A percentile compares a stretch with the other conserved stretches of the same genome.
phyloP scores from a whole-genome alignment of 2,797 vertebrate genomes.

The Gambelia wislizenii region DNA sequence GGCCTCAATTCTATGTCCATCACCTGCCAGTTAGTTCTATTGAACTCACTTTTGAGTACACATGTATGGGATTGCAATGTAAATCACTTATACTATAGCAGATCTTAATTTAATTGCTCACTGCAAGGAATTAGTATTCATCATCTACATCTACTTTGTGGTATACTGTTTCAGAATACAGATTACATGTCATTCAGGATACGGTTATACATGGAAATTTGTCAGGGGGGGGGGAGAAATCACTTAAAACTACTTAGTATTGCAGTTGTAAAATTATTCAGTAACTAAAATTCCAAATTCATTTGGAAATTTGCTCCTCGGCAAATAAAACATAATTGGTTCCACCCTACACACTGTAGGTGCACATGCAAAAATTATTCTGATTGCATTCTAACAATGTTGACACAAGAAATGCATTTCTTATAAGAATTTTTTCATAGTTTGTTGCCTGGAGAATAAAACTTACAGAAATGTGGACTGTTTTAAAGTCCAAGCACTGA shows the following conservation, averaged over 20 bases:
- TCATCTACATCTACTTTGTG: not conserved
- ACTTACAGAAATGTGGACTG: slow-evolving; percentile 40
- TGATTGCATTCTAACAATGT: slow-evolving; percentile 34
- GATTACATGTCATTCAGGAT: not conserved
- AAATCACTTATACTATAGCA: not conserved
- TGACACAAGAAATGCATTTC: slow-evolving; percentile 28
- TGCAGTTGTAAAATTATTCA: slow-evolving; percentile 9
- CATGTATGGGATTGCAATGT: not conserved
- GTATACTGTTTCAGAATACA: slow-evolving; percentile 36
- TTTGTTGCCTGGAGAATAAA: slow-evolving; percentile 41
- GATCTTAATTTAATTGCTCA: not conserved
- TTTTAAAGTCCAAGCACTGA: slow-evolving; percentile 49
- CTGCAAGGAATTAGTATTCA: not conserved
- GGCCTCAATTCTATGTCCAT: not conserved
- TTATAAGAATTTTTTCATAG: slow-evolving; percentile 31
- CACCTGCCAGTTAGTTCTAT: not conserved
- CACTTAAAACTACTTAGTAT: slow-evolving; percentile 37
- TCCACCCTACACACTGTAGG: slow-evolving; percentile 33
- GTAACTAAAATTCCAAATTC: slow-evolving; percentile 39
- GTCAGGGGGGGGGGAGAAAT: not conserved
- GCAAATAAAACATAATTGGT: slow-evolving; percentile 38
- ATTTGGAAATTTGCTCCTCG: slow-evolving; percentile 35
- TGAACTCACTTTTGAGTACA: not conserved
- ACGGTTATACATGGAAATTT: not conserved
- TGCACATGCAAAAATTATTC: slow-evolving; percentile 35